A percentile compares a stretch with the other conserved stretches of the same genome.
phyloP scores from a whole-genome alignment of 1,140 invertebrate genomes.

The Ptiloglossa arizonensis region DNA sequence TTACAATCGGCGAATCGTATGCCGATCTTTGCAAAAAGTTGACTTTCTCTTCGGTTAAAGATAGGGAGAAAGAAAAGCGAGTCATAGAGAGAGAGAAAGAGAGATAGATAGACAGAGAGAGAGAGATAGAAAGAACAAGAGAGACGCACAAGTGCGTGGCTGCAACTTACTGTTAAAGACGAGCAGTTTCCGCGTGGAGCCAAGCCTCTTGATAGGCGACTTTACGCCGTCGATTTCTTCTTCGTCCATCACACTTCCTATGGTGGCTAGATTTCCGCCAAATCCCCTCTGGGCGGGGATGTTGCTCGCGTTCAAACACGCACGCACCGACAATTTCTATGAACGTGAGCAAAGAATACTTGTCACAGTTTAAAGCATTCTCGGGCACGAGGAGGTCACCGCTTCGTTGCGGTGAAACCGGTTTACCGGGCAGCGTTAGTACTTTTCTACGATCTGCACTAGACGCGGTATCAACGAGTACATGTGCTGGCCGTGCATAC shows the following conservation, averaged over 20 bases:
- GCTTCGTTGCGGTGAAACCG: slow-evolving; percentile 50
- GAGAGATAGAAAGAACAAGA: neutral
- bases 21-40: neutral
- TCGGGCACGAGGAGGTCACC: slow-evolving; percentile 46
- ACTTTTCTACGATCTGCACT: slow-evolving; percentile 30
- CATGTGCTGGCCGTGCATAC: slow-evolving; percentile 30
- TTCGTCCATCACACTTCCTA: slow-evolving; percentile 83
- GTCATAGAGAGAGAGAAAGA: neutral
- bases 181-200: slow-evolving; percentile 89
- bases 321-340: slow-evolving; percentile 25
- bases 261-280: slow-evolving; percentile 16
- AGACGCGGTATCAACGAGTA: slow-evolving; percentile 25
- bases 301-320: slow-evolving; percentile 13
- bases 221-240: slow-evolving; percentile 86
- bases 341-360: slow-evolving; percentile 47
- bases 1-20: neutral
- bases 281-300: slow-evolving; percentile 10
- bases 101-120: neutral
- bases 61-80: neutral
- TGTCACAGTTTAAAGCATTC: slow-evolving; percentile 66
- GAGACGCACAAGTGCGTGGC: neutral
- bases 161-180: slow-evolving; percentile 89
- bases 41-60: slow-evolving; percentile 8
- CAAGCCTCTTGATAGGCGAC: slow-evolving; percentile 89
- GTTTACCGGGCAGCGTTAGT: slow-evolving; percentile 47